Percentiles rank a stretch among this genome's conserved stretches.
phyloP scores from a whole-genome alignment of 2,113 vertebrate species.

The Sander vitreus region DNA sequence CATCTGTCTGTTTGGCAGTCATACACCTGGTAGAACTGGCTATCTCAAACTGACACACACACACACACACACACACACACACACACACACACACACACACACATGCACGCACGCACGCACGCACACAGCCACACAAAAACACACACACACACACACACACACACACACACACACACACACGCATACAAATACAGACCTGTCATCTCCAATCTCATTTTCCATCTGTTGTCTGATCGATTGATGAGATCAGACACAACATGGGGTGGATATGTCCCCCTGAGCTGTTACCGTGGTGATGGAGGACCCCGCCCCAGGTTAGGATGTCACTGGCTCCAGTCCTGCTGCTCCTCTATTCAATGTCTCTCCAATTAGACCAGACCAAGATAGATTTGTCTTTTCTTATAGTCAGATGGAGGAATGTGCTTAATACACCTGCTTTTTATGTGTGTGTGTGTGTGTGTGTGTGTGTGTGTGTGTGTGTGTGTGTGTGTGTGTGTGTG shows the following conservation, averaged over 20 bases:
- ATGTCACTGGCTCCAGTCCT: constrained; percentile 69
- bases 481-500: not conserved
- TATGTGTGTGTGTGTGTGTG: not conserved
- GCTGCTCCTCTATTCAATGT: constrained; percentile 50
- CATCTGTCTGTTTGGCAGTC: constrained; percentile 69
- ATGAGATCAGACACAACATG: constrained; percentile 77
- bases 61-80: constrained; percentile 8
- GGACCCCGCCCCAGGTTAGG: constrained; percentile 74
- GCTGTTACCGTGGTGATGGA: constrained; percentile 80
- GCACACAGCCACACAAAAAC: constrained; percentile 16
- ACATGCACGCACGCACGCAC: constrained; percentile 14
- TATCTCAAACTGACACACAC: constrained; percentile 9
- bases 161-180: constrained; percentile 16
- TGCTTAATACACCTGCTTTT: not conserved
- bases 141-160: constrained; percentile 12
- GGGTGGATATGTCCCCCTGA: constrained; percentile 65
- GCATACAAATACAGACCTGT: constrained; percentile 35
- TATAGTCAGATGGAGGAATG: constrained; percentile 3
- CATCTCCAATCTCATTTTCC: constrained; percentile 62
- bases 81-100: constrained; percentile 18
- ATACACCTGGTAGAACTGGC: constrained; percentile 37
- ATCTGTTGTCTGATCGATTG: constrained; percentile 81
- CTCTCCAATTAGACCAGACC: constrained; percentile 56
- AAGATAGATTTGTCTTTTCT: constrained; percentile 25
- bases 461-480: not conserved